Evolutionary conservation across 2,888 invertebrate species (phyloP).

Genomic region (Eupithecia insigniata): DNA sequence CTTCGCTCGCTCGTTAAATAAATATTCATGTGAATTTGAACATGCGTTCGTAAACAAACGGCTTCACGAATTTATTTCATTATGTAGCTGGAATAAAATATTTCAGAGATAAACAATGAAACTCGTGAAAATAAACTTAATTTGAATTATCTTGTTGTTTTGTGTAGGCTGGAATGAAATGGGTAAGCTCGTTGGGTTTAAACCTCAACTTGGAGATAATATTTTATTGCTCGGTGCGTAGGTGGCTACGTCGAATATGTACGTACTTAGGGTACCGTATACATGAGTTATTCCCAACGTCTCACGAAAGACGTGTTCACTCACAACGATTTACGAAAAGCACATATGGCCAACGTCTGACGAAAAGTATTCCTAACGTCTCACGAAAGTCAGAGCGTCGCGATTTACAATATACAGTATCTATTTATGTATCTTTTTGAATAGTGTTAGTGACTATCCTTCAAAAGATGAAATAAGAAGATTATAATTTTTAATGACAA

Average conservation of each 20-base stretch:
- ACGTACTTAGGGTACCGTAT: not conserved
- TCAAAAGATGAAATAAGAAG: no score
- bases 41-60: not conserved
- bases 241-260: not conserved
- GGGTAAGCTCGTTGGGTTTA: not conserved
- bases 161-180: not conserved
- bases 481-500: no score
- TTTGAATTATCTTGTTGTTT: conserved; percentile 3
- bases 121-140: conserved; percentile 5
- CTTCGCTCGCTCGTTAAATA: not conserved
- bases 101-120: not conserved
- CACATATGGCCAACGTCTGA: no score
- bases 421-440: no score
- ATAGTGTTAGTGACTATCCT: no score
- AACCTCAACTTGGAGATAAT: conserved; percentile 5
- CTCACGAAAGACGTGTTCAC: no score
- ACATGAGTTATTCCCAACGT: no score
- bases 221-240: not conserved
- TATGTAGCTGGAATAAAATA: not conserved
- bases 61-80: not conserved
- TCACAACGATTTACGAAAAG: no score
- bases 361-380: no score
- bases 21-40: not conserved
- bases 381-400: no score
- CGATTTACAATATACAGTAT: no score